A percentile compares a stretch with the other conserved stretches of the same genome.
phyloP scores from a whole-genome alignment of 2,888 invertebrate species.

The Melikaiella ostensackeni region DNA sequence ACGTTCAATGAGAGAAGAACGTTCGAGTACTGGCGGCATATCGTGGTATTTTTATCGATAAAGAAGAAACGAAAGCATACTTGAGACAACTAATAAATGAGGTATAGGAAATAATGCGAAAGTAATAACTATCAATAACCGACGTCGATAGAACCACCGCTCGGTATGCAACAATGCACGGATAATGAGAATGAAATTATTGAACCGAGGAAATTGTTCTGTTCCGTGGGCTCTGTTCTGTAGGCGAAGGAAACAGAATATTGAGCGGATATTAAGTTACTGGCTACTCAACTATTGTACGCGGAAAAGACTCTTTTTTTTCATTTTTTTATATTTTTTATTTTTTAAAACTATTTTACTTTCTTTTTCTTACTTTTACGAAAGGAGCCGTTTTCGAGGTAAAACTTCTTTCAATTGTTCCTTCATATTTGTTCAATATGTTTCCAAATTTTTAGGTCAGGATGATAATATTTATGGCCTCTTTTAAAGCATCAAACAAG shows the following conservation, averaged over 20 bases:
- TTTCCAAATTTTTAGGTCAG: too few species aligned
- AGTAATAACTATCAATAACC: slow-evolving; percentile 37
- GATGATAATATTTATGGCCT: too few species aligned
- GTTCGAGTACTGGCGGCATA: neutral
- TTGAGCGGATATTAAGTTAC: slow-evolving; percentile 34
- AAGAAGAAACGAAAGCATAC: slow-evolving; percentile 1
- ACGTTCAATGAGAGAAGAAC: neutral
- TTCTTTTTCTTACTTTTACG: too few species aligned
- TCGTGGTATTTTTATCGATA: neutral
- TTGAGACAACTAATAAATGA: slow-evolving; percentile 32
- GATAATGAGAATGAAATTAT: slow-evolving; percentile 32
- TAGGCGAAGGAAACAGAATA: slow-evolving; percentile 24
- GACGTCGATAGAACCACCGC: slow-evolving; percentile 37
- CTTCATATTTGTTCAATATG: too few species aligned
- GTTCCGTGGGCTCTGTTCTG: slow-evolving; percentile 18
- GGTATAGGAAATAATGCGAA: slow-evolving; percentile 33
- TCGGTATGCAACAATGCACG: slow-evolving; percentile 33
- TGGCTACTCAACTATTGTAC: neutral
- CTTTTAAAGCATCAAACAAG: too few species aligned
- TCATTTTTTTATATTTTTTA: too few species aligned
- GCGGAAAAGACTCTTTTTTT: slow-evolving; percentile 1
- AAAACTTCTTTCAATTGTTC: too few species aligned
- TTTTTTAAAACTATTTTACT: too few species aligned
- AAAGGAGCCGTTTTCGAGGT: too few species aligned
- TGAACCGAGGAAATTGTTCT: slow-evolving; percentile 33